These are phyloP conservation scores for Myodes glareolus DNA, from an alignment of 2,113 vertebrate species.

Conservation along the genomic window DNA sequence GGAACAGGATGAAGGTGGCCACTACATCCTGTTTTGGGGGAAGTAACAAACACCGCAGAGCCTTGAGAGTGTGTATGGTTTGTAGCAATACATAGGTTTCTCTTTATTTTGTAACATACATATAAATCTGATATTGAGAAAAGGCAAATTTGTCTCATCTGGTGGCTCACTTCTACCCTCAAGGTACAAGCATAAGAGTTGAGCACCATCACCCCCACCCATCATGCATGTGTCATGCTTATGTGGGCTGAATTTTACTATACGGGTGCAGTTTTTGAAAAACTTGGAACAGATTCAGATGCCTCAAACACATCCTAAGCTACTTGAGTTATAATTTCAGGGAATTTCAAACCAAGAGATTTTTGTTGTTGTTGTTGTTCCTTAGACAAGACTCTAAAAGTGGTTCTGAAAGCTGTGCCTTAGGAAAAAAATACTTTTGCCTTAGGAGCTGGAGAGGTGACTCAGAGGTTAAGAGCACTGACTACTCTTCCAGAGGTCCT, in stretches of 20 bases:
- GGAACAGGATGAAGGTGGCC: background rate
- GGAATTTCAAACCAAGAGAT: slow-evolving; percentile 18
- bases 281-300: background rate
- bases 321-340: slow-evolving; percentile 44
- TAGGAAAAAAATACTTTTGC: background rate
- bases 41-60: background rate
- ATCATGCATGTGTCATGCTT: background rate
- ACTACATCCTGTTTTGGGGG: background rate
- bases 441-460: too few relatives aligned
- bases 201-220: background rate
- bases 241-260: background rate
- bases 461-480: too few relatives aligned
- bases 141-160: background rate
- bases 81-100: background rate
- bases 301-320: background rate
- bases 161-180: background rate
- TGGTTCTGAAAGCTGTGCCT: background rate
- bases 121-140: background rate
- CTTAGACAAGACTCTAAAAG: background rate
- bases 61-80: background rate
- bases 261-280: slow-evolving; percentile 17
- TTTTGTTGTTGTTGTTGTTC: background rate
- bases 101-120: background rate
- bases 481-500: too few relatives aligned
- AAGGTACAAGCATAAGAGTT: background rate